Base-by-base conservation (phyloP, 2,113 vertebrate genomes). In the Eolophus roseicapilla region DNA sequence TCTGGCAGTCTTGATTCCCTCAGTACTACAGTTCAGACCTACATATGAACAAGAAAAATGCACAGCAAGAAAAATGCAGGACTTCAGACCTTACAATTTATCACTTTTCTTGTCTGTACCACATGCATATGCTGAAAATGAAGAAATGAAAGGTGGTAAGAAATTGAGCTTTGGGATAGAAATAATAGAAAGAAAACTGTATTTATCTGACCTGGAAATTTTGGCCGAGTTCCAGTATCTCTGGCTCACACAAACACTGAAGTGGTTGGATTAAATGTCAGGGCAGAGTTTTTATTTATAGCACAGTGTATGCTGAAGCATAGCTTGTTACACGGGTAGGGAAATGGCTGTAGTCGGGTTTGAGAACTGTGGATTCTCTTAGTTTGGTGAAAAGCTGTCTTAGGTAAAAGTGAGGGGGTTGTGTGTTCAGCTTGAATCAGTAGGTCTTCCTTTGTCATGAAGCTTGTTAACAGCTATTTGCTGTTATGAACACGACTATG, bases 241-340 rank as follows among this genome's bases (percentile, higher is more conserved):
- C 43, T 92, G 76, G 50, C 64, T 93, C 55, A 64, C 12, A 31
- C 50, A 33, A 43, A 11, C 23, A 41, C 46, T 64, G 60, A 94
- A 95, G 76, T 52, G 68, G 67, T 25, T 92, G 77, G 83, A 86
- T 90, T 83, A 93, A 90, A 92, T 83, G 83, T 17, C 76, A 86
- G n/a, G 74, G 37, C 63, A 85, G 17, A 39, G 23, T 14, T 83
- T 80, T 86, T 95, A 93, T 95, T 94, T 94, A 91, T 95, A 96
- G 88, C 43, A 23, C 23, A 15, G 20, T 5, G 28, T 59, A 35
- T 1, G 1, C 39, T 70, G 71, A 69, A 59, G 16, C 21, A 37
- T 9, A 63, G 47, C 20, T 82, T 50, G 46, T 75, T 69, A 60
- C 19, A 46, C 3, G 0, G 13, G 35, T 49, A 41, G 37, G 64